Percentiles rank a stretch among this genome's conserved stretches.
phyloP scores from a whole-genome alignment of 2,888 invertebrate species.

The Drosophila cracens region DNA sequence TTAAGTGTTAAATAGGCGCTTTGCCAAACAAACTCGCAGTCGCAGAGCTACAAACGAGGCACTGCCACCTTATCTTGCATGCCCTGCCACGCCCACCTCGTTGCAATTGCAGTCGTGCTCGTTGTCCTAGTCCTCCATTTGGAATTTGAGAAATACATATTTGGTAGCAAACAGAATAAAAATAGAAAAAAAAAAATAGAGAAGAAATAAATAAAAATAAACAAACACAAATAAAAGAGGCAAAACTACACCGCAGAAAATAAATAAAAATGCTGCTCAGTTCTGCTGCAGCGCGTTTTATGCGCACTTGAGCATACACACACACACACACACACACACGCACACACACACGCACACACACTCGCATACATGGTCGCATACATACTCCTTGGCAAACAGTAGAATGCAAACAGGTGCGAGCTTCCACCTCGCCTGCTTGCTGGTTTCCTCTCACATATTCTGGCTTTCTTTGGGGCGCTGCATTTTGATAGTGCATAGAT shows the following conservation, averaged over 20 bases:
- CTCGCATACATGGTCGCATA: slow-evolving; percentile 4
- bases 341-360: not conserved
- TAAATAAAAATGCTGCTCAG: slow-evolving; percentile 77
- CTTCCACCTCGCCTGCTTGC: slow-evolving; percentile 6
- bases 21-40: slow-evolving; percentile 74
- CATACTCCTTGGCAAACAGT: slow-evolving; percentile 1
- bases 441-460: slow-evolving; percentile 11
- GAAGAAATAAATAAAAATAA: slow-evolving; percentile 26
- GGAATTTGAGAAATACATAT: slow-evolving; percentile 55
- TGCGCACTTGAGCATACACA: slow-evolving; percentile 64
- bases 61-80: slow-evolving; percentile 55
- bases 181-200: slow-evolving; percentile 15
- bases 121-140: slow-evolving; percentile 3
- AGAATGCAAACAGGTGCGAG: slow-evolving; percentile 71
- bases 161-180: slow-evolving; percentile 38
- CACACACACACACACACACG: slow-evolving; percentile 3
- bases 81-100: slow-evolving; percentile 61
- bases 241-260: slow-evolving; percentile 68
- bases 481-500: slow-evolving; percentile 76
- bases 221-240: slow-evolving; percentile 46
- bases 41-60: slow-evolving; percentile 60
- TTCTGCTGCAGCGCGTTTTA: slow-evolving; percentile 73
- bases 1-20: slow-evolving; percentile 80
- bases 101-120: slow-evolving; percentile 45
- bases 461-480: slow-evolving; percentile 31